Percentiles rank a stretch among this genome's conserved stretches.
These are phyloP conservation scores for Castor canadensis DNA, from an alignment of 2,113 vertebrate genomes.

Conservation along the genomic window DNA sequence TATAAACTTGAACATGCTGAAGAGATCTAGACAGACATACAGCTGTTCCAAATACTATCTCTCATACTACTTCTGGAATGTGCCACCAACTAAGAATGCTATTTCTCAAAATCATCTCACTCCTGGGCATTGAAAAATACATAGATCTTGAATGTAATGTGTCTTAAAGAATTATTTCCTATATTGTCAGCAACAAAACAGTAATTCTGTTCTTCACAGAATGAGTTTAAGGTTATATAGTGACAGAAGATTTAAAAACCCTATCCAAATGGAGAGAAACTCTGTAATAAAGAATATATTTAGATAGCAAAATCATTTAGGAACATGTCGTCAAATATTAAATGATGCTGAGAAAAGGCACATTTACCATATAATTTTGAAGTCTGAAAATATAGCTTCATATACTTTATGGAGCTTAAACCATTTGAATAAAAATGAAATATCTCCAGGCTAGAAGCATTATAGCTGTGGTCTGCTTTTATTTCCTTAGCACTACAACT, in stretches of 20 bases:
- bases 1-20: not conserved
- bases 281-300: constrained; percentile 35
- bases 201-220: constrained; percentile 52
- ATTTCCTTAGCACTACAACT: not conserved
- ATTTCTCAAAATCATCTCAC: constrained; percentile 63
- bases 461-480: not conserved
- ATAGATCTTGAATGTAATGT: constrained; percentile 40
- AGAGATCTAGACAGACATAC: not conserved
- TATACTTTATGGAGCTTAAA: constrained; percentile 67
- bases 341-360: constrained; percentile 53
- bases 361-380: constrained; percentile 52
- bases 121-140: constrained; percentile 50
- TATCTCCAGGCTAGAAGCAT: constrained; percentile 16
- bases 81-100: constrained; percentile 6
- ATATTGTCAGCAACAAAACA: constrained; percentile 57
- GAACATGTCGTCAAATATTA: constrained; percentile 53
- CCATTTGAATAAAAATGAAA: constrained; percentile 67
- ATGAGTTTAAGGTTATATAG: constrained; percentile 33
- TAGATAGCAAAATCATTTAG: constrained; percentile 54
- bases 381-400: constrained; percentile 55
- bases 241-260: constrained; percentile 54
- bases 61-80: constrained; percentile 40
- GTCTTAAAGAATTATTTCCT: constrained; percentile 58
- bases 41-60: not conserved
- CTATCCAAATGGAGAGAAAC: not conserved